These are phyloP conservation scores for Antechinus flavipes DNA, from an alignment of 2,113 vertebrate species.

Conservation along the genomic window DNA sequence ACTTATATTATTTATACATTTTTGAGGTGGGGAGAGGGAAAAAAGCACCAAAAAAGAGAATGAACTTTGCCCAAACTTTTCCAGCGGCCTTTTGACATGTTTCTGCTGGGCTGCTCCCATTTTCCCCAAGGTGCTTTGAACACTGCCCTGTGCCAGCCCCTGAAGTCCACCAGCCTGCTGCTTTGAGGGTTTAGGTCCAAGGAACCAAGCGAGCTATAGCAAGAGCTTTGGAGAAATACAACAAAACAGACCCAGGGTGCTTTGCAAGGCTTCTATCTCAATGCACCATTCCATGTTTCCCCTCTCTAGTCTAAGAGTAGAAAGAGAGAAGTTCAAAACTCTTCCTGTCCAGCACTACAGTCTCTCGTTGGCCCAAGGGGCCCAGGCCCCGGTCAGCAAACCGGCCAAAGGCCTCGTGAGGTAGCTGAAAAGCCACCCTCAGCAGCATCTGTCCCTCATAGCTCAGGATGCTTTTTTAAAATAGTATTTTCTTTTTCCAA, in stretches of 20 bases:
- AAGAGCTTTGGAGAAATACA: slow-evolving; percentile 60
- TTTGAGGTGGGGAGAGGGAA: background rate
- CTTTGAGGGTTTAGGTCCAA: slow-evolving; percentile 62
- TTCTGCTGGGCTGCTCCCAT: background rate
- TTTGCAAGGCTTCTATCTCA: slow-evolving; percentile 56
- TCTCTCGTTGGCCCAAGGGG: slow-evolving; percentile 65
- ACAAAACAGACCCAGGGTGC: background rate
- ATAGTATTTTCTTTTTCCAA: no score
- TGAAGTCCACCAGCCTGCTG: background rate
- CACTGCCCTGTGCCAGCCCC: background rate
- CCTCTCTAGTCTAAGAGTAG: slow-evolving; percentile 45
- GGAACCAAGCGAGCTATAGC: slow-evolving; percentile 70
- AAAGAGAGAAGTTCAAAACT: slow-evolving; percentile 60
- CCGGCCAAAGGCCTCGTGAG: slow-evolving; percentile 71
- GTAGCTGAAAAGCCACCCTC: slow-evolving; percentile 56
- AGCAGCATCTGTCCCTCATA: slow-evolving; percentile 71
- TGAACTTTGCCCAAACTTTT: slow-evolving; percentile 5
- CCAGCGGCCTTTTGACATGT: background rate
- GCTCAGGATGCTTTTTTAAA: slow-evolving; percentile 28
- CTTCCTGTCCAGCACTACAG: slow-evolving; percentile 46
- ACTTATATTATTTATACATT: slow-evolving; percentile 3
- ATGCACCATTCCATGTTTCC: slow-evolving; percentile 67
- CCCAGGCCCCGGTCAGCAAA: slow-evolving; percentile 72
- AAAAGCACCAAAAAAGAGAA: slow-evolving; percentile 4
- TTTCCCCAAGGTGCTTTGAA: slow-evolving; percentile 7